Conservation (phyloP, 1,140 invertebrate genomes). For the Berghia stephanieae region DNA sequence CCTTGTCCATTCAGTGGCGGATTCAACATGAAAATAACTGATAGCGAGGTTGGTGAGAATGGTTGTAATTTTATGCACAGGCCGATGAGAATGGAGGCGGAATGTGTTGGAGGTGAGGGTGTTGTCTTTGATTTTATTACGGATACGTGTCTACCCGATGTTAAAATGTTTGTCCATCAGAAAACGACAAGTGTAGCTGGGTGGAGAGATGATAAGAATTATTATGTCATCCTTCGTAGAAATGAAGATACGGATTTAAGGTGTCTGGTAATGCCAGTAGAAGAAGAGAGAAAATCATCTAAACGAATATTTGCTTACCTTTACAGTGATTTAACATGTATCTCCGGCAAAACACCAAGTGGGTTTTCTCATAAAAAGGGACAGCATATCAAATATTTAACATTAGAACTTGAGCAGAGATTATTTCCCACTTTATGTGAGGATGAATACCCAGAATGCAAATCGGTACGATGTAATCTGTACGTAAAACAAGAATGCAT, state of each 20-base stretch:
- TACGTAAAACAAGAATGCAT: slow-evolving; percentile 43
- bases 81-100: slow-evolving; percentile 52
- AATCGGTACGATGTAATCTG: slow-evolving; percentile 36
- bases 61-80: slow-evolving; percentile 48
- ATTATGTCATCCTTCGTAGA: slow-evolving; percentile 42
- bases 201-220: slow-evolving; percentile 41
- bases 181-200: slow-evolving; percentile 41
- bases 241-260: slow-evolving; percentile 38
- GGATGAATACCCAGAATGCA: slow-evolving; percentile 50
- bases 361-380: neutral
- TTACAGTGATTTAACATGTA: slow-evolving; percentile 43
- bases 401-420: slow-evolving; percentile 34
- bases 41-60: slow-evolving; percentile 35
- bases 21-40: slow-evolving; percentile 47
- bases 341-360: neutral
- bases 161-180: slow-evolving; percentile 40
- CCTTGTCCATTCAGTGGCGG: slow-evolving; percentile 46
- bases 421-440: slow-evolving; percentile 39
- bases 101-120: slow-evolving; percentile 49
- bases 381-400: slow-evolving; percentile 29
- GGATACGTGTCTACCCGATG: slow-evolving; percentile 37
- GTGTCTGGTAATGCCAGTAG: slow-evolving; percentile 45
- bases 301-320: slow-evolving; percentile 30
- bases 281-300: slow-evolving; percentile 10
- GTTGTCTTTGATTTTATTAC: slow-evolving; percentile 46